These are phyloP conservation scores for Philaethria dido DNA, from an alignment of 2,888 invertebrate species.

Conservation along the genomic window DNA sequence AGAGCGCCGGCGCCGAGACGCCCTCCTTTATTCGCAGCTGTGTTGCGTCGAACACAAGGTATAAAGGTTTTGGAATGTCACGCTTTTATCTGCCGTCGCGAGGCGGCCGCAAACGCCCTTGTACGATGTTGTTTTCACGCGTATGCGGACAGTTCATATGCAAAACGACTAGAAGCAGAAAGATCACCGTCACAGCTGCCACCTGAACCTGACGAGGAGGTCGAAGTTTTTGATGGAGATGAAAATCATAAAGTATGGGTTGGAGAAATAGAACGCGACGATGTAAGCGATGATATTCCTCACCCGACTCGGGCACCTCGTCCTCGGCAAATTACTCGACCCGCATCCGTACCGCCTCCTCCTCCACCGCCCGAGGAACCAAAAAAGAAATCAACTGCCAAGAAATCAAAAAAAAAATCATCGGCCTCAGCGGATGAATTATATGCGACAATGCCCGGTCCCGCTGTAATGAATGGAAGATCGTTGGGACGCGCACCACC, in stretches of 20 bases:
- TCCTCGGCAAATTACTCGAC: conserved; percentile 91
- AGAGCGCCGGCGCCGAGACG: conserved; percentile 96
- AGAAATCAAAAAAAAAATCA: conserved; percentile 83
- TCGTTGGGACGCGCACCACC: conserved; percentile 76
- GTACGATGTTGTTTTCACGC: conserved; percentile 99
- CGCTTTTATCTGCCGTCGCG: conserved; percentile 98
- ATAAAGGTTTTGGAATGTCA: conserved; percentile 99
- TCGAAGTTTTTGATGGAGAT: conserved; percentile 94
- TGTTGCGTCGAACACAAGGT: conserved; percentile 96
- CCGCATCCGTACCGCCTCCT: conserved; percentile 93
- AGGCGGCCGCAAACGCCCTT: conserved; percentile 98
- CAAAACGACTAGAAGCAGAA: conserved; percentile 90
- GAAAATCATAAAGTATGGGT: conserved; percentile 98
- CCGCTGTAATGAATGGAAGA: conserved; percentile 74
- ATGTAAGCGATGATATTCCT: conserved; percentile 87
- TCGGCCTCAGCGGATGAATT: conserved; percentile 84
- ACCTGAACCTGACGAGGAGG: conserved; percentile 86
- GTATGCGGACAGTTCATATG: conserved; percentile 97
- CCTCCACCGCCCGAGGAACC: conserved; percentile 88
- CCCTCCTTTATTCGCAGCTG: conserved; percentile 98
- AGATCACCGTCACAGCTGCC: conserved; percentile 71
- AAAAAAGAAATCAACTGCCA: conserved; percentile 84
- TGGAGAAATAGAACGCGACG: conserved; percentile 90
- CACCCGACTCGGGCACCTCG: conserved; percentile 87
- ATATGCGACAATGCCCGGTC: conserved; percentile 82